These are phyloP conservation scores for Drosophila quinaria DNA, from an alignment of 2,888 invertebrate species.

Conservation along the genomic window DNA sequence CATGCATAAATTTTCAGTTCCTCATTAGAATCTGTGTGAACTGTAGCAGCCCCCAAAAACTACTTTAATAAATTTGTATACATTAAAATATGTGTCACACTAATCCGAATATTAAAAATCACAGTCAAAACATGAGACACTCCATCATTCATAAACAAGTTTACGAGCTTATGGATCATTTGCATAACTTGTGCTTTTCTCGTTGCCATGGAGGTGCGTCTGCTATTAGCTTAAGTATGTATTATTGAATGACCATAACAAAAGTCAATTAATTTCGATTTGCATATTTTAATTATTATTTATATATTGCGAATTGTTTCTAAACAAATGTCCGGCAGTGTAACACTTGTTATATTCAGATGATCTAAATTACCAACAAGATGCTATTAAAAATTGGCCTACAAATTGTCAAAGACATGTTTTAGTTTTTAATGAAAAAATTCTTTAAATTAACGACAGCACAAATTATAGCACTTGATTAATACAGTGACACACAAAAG, in stretches of 20 bases:
- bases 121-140: slow-evolving; percentile 27
- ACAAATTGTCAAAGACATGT: slow-evolving; percentile 13
- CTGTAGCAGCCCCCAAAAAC: slow-evolving; percentile 27
- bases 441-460: slow-evolving; percentile 21
- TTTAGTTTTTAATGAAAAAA: slow-evolving; percentile 9
- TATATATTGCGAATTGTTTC: neutral
- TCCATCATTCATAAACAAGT: slow-evolving; percentile 51
- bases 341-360: neutral
- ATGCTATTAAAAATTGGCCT: slow-evolving; percentile 11
- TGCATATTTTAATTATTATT: slow-evolving; percentile 16
- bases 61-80: slow-evolving; percentile 27
- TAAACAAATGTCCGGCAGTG: neutral
- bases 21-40: slow-evolving; percentile 37
- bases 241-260: slow-evolving; percentile 26
- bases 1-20: slow-evolving; percentile 17
- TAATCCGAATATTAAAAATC: slow-evolving; percentile 39
- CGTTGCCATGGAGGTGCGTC: slow-evolving; percentile 15
- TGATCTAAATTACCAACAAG: slow-evolving; percentile 1
- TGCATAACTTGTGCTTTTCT: slow-evolving; percentile 28
- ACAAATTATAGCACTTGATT: slow-evolving; percentile 2
- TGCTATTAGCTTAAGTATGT: slow-evolving; percentile 11
- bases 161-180: slow-evolving; percentile 33
- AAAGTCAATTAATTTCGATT: slow-evolving; percentile 8
- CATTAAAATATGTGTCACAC: slow-evolving; percentile 36
- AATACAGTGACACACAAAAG: too few species aligned